phyloP scores from a whole-genome alignment of 1,140 invertebrate genomes.

The Kradibia gibbosae region DNA sequence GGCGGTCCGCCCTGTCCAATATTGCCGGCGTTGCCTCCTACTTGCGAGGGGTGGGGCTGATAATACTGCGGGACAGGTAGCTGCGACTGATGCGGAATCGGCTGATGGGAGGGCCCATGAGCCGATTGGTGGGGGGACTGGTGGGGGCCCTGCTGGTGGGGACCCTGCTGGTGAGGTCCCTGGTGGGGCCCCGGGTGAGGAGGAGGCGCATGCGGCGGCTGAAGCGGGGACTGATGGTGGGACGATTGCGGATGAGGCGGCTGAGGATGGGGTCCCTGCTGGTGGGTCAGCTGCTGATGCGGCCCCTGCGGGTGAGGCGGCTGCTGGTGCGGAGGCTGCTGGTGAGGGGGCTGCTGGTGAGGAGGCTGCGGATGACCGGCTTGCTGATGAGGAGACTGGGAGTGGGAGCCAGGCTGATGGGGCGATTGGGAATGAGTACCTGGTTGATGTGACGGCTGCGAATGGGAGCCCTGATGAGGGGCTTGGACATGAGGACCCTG shows the following conservation, averaged over 20 bases:
- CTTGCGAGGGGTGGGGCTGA: constrained; percentile 48
- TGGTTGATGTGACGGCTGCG: constrained; percentile 36
- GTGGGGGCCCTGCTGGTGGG: constrained; percentile 31
- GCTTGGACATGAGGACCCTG: constrained; percentile 14
- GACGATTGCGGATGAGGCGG: constrained; percentile 18
- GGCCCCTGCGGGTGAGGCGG: not conserved
- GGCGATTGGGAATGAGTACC: constrained; percentile 5
- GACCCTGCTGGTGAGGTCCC: constrained; percentile 28
- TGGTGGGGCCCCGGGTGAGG: constrained; percentile 36
- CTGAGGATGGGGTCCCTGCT: constrained; percentile 24
- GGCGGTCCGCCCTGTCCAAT: constrained; percentile 45
- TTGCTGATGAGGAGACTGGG: constrained; percentile 24
- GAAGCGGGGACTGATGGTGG: constrained; percentile 31
- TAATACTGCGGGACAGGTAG: constrained; percentile 48
- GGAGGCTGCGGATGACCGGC: constrained; percentile 14
- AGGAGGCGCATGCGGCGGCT: constrained; percentile 6
- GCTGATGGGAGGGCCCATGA: constrained; percentile 44
- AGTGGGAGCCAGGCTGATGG: constrained; percentile 27
- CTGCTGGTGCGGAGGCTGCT: constrained; percentile 34
- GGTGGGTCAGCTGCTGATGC: constrained; percentile 28
- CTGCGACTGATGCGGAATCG: constrained; percentile 41
- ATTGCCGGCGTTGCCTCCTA: constrained; percentile 33
- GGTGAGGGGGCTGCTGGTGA: constrained; percentile 28
- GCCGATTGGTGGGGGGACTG: constrained; percentile 19
- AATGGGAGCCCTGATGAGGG: constrained; percentile 30